Conservation (phyloP, 1,140 invertebrate species). For the Notospermus geniculatus region DNA sequence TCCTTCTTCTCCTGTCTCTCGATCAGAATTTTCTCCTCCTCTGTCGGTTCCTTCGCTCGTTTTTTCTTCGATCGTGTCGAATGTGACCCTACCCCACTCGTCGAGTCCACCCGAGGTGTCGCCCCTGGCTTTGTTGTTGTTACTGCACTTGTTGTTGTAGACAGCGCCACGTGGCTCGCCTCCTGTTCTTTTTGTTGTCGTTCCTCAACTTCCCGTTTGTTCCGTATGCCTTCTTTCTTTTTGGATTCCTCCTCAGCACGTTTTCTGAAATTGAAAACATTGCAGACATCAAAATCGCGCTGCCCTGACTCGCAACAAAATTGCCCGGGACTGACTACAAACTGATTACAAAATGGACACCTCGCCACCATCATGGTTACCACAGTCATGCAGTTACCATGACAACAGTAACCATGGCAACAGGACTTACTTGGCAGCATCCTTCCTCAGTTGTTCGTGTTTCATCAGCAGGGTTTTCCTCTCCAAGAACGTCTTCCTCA, state of each 20-base stretch:
- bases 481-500: slow-evolving; percentile 53
- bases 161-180: too few relatives aligned
- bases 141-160: background rate
- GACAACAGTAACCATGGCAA: slow-evolving; percentile 2
- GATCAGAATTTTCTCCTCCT: slow-evolving; percentile 27
- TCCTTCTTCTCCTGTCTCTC: slow-evolving; percentile 24
- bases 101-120: background rate
- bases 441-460: slow-evolving; percentile 54
- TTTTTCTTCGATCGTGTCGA: background rate
- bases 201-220: slow-evolving; percentile 40
- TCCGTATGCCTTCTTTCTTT: slow-evolving; percentile 39
- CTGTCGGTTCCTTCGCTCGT: slow-evolving; percentile 13
- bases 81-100: background rate
- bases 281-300: too few relatives aligned
- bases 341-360: background rate
- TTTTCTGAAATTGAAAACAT: slow-evolving; percentile 32
- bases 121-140: background rate
- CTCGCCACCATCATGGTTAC: background rate
- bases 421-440: slow-evolving; percentile 44
- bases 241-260: slow-evolving; percentile 41
- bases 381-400: too few relatives aligned
- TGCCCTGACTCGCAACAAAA: too few relatives aligned
- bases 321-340: too few relatives aligned
- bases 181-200: background rate
- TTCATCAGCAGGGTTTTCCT: slow-evolving; percentile 54